Evolutionary conservation across 2,888 invertebrate genomes (phyloP).

Genomic region (Volucella inflata): DNA sequence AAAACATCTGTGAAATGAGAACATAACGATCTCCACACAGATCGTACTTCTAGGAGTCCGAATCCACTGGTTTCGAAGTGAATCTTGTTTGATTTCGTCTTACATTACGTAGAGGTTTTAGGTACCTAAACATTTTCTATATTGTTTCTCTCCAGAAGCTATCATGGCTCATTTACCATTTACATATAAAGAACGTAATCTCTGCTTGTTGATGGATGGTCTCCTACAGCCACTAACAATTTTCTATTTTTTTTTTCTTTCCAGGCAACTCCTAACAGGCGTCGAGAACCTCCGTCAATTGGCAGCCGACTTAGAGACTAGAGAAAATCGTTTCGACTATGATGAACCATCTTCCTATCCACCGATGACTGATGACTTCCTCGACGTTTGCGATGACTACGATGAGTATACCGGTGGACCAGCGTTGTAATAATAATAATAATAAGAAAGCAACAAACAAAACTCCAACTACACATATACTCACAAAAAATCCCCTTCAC

Average conservation of each 20-base stretch:
- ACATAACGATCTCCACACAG: no score
- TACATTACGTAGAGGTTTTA: no score
- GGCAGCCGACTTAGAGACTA: constrained; percentile 87
- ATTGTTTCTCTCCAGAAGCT: no score
- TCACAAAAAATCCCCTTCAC: not conserved
- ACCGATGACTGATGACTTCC: constrained; percentile 74
- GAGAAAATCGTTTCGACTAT: constrained; percentile 81
- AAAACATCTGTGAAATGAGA: no score
- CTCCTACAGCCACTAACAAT: not conserved
- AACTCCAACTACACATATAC: constrained; percentile 6
- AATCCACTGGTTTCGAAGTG: no score
- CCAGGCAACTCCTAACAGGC: constrained; percentile 87
- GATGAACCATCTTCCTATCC: constrained; percentile 74
- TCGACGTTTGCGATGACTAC: constrained; percentile 79
- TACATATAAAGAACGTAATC: no score
- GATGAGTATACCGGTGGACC: constrained; percentile 80
- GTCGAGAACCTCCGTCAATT: constrained; percentile 88
- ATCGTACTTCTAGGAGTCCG: no score
- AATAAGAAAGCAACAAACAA: no score
- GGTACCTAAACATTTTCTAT: no score
- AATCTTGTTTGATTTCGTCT: no score
- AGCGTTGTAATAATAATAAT: constrained; percentile 78
- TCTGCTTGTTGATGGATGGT: no score
- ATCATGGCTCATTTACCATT: no score
- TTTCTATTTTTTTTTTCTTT: constrained; percentile 42